Percentiles rank a stretch among this genome's conserved stretches.
phyloP scores from a whole-genome alignment of 2,797 vertebrate genomes.

The Channa striata region DNA sequence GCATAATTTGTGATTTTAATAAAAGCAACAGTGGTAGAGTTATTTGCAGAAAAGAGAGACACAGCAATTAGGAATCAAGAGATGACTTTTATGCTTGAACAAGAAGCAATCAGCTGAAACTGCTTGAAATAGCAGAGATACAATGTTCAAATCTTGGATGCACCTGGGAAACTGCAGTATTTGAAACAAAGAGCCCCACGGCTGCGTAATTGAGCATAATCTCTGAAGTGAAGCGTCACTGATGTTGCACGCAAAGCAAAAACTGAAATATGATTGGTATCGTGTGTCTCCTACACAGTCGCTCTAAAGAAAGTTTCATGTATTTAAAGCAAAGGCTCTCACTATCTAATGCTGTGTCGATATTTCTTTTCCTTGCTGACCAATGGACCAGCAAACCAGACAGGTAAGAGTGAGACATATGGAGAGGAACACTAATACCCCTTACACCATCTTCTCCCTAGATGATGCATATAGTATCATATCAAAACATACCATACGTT shows the following conservation, averaged over 20 bases:
- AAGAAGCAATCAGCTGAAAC: conserved; percentile 75
- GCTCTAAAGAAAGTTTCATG: conserved; percentile 51
- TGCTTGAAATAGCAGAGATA: conserved; percentile 67
- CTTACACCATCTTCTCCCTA: conserved; percentile 9
- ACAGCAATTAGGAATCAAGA: conserved; percentile 66
- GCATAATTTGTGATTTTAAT: conserved; percentile 44
- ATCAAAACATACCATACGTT: conserved; percentile 21
- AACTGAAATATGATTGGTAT: conserved; percentile 60
- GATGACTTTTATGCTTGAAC: conserved; percentile 72
- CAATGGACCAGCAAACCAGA: conserved; percentile 99
- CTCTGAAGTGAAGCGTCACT: conserved; percentile 66
- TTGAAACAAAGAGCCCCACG: conserved; percentile 66
- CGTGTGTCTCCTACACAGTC: conserved; percentile 57
- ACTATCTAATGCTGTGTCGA: conserved; percentile 86
- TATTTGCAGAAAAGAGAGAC: conserved; percentile 45
- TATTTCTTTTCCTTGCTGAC: conserved; percentile 88
- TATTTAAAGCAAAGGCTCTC: conserved; percentile 68
- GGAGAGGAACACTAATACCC: conserved; percentile 34
- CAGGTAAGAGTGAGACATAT: conserved; percentile 90
- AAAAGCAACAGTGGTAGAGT: conserved; percentile 41
- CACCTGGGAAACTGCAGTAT: conserved; percentile 76
- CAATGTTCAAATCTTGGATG: conserved; percentile 66
- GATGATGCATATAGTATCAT: conserved; percentile 8
- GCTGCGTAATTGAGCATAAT: conserved; percentile 74
- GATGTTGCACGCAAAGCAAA: conserved; percentile 62